These are phyloP conservation scores for Myxocyprinus asiaticus DNA, from an alignment of 2,113 vertebrate genomes.

Conservation along the genomic window DNA sequence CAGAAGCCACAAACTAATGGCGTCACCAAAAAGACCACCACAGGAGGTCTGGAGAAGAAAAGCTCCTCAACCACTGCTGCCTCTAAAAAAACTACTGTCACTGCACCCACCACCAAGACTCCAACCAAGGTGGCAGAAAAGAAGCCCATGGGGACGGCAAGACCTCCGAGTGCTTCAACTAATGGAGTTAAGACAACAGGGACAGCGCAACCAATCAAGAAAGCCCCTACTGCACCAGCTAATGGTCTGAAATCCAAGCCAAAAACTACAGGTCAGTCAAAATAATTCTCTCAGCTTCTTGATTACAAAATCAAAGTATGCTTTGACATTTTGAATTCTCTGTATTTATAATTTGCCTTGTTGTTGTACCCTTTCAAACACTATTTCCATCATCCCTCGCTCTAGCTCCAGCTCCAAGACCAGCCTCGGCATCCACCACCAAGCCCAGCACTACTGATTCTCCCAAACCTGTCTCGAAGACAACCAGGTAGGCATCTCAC, in stretches of 20 bases:
- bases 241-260: conserved; percentile 68
- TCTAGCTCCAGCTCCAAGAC: conserved; percentile 60
- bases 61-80: conserved; percentile 47
- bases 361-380: background rate
- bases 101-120: conserved; percentile 50
- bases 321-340: too few species aligned
- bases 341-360: background rate
- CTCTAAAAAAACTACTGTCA: conserved; percentile 54
- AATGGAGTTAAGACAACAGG: conserved; percentile 57
- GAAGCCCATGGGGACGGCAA: conserved; percentile 48
- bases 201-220: conserved; percentile 62
- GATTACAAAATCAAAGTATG: too few species aligned
- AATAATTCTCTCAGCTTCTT: background rate
- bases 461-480: conserved; percentile 70
- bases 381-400: conserved; percentile 35
- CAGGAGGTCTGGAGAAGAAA: conserved; percentile 64
- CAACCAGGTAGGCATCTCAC: conserved; percentile 71
- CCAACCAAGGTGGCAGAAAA: conserved; percentile 68
- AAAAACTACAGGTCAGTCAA: conserved; percentile 68
- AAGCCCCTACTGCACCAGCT: conserved; percentile 52
- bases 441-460: conserved; percentile 56
- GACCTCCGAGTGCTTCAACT: conserved; percentile 31
- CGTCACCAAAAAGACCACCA: conserved; percentile 65
- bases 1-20: conserved; percentile 66
- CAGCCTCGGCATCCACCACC: conserved; percentile 55